Base-by-base conservation (phyloP, 1,140 invertebrate genomes). In the Nymphalis io region DNA sequence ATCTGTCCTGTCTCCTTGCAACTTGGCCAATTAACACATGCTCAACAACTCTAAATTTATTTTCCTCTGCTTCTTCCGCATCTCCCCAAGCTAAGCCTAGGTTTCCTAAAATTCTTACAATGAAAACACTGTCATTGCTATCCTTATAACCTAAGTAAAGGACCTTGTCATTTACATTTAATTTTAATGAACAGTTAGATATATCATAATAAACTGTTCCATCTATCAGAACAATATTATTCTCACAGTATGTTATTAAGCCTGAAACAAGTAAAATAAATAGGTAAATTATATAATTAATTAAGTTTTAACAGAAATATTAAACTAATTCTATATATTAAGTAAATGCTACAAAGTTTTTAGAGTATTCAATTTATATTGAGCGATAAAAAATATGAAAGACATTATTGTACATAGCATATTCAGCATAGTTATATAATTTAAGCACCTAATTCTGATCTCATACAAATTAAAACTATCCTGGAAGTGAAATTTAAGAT, bases 1-100 rank as follows among this genome's bases (percentile, higher is more conserved):
- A 70, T 55, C 94, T 83, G 3, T 92, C 88, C 6, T 92, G 70
- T 42, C 93, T 90, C 53, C 80, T 75, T 5, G 76, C 82, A 18
- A 95, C 93, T 78, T 93, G 89, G 0, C 92, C 93, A 18, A 94
- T 74, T 23, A 94, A 79, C 27, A 83, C 87, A 73, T 92, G 92
- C 51, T 89, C 81, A 60, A 92, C 85, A 1, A 91, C 83, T 40
- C 92, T 79, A 70, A 89, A 93, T 40, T 72, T 84, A 12, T 73
- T 81, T 61, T 90, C 83, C 10, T 72, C 73, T 60, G 87, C 62
- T 13, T 88, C 76, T 5, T 88, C 75, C 39, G 86, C 83, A 38
- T 80, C 75, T 27, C 81, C 83, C 87, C 88, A 91, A 72, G 75
- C 79, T 6, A 75, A 53, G 8, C 90, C 89, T 21, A 80, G 73